These are phyloP conservation scores for Sebastes baramenuke DNA, from an alignment of 2,797 vertebrate species.

Conservation along the genomic window DNA sequence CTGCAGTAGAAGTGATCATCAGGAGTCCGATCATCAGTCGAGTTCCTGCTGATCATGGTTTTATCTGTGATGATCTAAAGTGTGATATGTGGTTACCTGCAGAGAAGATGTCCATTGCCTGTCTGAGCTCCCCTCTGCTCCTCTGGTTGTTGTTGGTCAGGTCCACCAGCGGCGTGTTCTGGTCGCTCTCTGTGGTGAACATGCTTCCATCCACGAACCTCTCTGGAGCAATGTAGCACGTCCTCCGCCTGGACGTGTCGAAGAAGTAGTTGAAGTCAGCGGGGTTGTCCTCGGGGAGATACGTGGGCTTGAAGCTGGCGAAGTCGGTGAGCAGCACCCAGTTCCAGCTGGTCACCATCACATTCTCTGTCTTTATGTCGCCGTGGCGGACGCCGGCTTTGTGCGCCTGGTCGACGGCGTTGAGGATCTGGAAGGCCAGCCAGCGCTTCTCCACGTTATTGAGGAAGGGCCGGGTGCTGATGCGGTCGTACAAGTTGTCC, in stretches of 20 bases:
- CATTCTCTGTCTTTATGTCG: constrained; percentile 97
- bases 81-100: constrained; percentile 80
- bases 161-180: constrained; percentile 94
- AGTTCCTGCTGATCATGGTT: too few relatives aligned
- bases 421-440: constrained; percentile 97
- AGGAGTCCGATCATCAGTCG: too few relatives aligned
- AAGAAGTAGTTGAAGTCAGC: constrained; percentile 99
- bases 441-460: constrained; percentile 97
- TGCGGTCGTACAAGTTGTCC: constrained; percentile 97
- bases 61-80: neutral
- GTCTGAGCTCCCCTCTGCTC: constrained; percentile 91
- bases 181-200: constrained; percentile 92
- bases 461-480: constrained; percentile 95
- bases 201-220: constrained; percentile 96
- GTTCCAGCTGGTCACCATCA: constrained; percentile 99
- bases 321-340: constrained; percentile 98
- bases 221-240: constrained; percentile 96
- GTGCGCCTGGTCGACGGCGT: constrained; percentile 94
- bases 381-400: constrained; percentile 94
- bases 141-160: constrained; percentile 93
- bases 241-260: constrained; percentile 93
- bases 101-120: constrained; percentile 98
- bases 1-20: neutral
- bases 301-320: constrained; percentile 97
- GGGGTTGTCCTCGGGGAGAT: constrained; percentile 96